These are phyloP conservation scores for Cossypha caffra DNA, from an alignment of 2,797 vertebrate genomes.

Conservation along the genomic window DNA sequence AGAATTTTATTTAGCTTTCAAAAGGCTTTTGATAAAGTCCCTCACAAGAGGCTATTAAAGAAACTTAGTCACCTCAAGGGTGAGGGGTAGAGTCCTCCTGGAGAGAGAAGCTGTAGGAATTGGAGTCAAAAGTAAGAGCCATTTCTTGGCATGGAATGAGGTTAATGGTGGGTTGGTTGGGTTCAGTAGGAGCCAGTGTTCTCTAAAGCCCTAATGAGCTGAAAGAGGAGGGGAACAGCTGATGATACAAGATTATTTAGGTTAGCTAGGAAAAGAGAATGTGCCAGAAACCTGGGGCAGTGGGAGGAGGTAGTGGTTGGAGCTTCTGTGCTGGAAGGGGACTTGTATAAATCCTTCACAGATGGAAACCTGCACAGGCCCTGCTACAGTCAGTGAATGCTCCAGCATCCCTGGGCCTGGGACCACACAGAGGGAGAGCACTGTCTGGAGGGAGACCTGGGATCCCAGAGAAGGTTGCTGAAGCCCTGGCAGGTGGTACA, in stretches of 20 bases:
- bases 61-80: conserved; percentile 11
- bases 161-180: neutral
- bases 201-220: conserved; percentile 44
- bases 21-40: conserved; percentile 51
- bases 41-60: conserved; percentile 31
- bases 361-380: neutral
- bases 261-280: conserved; percentile 6
- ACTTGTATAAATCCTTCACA: neutral
- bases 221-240: neutral
- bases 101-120: neutral
- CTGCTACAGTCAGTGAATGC: neutral
- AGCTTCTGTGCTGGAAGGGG: neutral
- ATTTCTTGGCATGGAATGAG: neutral
- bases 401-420: neutral
- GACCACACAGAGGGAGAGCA: neutral
- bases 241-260: conserved; percentile 2
- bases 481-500: neutral
- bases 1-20: conserved; percentile 50
- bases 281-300: neutral
- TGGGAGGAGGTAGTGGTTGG: neutral
- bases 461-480: rapidly evolving
- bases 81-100: conserved; percentile 1
- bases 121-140: conserved; percentile 11
- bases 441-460: neutral
- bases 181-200: neutral